A percentile compares a stretch with the other conserved stretches of the same genome.
Conservation (phyloP, 2,797 vertebrate genomes). For the Hemibagrus guttatus region DNA sequence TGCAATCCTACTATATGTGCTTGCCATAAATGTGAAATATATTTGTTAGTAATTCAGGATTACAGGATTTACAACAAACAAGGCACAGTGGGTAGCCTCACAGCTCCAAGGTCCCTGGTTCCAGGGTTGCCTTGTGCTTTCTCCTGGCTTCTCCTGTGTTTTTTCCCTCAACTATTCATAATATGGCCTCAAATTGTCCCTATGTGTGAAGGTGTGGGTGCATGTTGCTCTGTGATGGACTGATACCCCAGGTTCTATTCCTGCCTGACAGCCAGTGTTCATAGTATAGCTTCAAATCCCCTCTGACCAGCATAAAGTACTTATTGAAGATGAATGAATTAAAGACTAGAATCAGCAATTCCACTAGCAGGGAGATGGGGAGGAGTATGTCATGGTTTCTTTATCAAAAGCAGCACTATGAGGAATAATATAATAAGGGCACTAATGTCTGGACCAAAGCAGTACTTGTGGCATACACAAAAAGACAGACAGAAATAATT, state of each 20-base stretch:
- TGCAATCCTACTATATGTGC: too few relatives aligned
- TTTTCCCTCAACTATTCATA: background rate
- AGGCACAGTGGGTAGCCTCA: background rate
- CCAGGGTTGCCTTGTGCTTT: background rate
- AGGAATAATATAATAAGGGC: background rate
- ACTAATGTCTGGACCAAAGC: background rate
- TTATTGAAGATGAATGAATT: background rate
- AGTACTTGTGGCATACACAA: background rate
- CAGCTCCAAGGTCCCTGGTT: background rate
- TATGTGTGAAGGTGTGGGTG: background rate
- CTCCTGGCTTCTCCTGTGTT: background rate
- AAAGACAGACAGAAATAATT: slow-evolving; percentile 1
- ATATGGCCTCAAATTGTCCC: background rate
- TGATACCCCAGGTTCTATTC: background rate
- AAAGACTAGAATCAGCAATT: background rate
- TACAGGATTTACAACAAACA: background rate
- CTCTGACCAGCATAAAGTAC: background rate
- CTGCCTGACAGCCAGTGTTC: background rate
- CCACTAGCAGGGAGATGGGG: background rate
- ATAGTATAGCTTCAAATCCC: background rate
- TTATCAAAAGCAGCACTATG: background rate
- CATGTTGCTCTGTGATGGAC: background rate
- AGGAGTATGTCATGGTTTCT: background rate
- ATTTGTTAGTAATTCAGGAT: background rate
- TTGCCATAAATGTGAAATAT: too few relatives aligned